Conservation (phyloP, 2,113 vertebrate genomes). For the Catharus bicknelli region DNA sequence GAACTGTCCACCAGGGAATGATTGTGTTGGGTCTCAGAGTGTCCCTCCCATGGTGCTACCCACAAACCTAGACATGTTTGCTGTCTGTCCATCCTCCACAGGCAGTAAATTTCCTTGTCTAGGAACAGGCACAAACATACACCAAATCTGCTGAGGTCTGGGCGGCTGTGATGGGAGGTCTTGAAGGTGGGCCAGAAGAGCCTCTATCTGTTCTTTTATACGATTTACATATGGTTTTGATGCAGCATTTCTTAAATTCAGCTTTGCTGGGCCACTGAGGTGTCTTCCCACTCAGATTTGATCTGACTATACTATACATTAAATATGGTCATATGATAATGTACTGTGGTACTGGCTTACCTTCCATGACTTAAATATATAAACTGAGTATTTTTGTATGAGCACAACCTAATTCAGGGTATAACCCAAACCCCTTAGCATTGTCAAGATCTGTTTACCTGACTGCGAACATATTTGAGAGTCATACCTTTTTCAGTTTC, state of each 20-base stretch:
- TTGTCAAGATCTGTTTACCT: background rate
- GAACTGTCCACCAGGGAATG: background rate
- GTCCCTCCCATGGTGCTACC: background rate
- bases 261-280: background rate
- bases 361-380: background rate
- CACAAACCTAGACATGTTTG: background rate
- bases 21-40: background rate
- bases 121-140: accelerated
- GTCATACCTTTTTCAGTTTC: background rate
- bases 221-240: background rate
- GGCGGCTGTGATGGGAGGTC: background rate
- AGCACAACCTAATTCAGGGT: background rate
- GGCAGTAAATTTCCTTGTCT: background rate
- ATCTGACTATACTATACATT: background rate
- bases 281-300: background rate
- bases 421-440: accelerated
- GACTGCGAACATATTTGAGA: background rate
- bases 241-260: background rate
- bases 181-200: background rate
- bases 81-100: background rate
- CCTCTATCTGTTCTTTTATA: background rate
- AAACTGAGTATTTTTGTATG: background rate
- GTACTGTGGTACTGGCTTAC: background rate
- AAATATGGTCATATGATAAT: background rate
- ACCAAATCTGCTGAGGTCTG: background rate